Evolutionary conservation across 30 jellyfish, hydroid and myxozoan genomes (phyloP).

Genomic region (Nemopilema nomurai): DNA sequence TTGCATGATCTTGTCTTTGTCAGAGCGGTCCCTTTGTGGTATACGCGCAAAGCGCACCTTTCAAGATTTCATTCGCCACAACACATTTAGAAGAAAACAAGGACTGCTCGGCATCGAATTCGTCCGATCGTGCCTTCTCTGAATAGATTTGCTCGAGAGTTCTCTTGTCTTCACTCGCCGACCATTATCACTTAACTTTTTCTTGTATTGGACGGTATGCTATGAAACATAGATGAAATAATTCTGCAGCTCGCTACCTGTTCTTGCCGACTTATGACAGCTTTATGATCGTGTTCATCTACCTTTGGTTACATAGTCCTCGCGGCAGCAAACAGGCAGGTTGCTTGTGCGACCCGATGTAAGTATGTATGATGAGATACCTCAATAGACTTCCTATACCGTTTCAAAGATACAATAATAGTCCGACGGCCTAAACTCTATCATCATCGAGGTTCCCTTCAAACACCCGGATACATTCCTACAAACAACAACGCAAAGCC

Average conservation of each 20-base stretch:
- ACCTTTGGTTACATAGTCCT: constrained; percentile 21
- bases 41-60: constrained; percentile 68
- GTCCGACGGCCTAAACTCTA: constrained; percentile 30
- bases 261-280: constrained; percentile 59
- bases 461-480: constrained; percentile 36
- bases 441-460: constrained; percentile 31
- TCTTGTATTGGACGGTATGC: constrained; percentile 52
- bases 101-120: constrained; percentile 52
- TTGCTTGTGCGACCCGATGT: not conserved
- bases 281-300: constrained; percentile 46
- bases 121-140: constrained; percentile 45
- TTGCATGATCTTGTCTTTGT: constrained; percentile 70
- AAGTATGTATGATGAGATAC: not conserved
- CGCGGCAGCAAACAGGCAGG: constrained; percentile 21
- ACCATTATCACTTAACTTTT: constrained; percentile 51
- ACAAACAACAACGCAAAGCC: constrained; percentile 52
- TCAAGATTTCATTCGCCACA: constrained; percentile 68
- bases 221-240: constrained; percentile 49
- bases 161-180: constrained; percentile 60
- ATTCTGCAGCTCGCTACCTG: constrained; percentile 42
- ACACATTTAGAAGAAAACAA: constrained; percentile 55
- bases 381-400: not conserved
- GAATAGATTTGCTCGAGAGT: constrained; percentile 41
- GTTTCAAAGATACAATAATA: not conserved
- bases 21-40: constrained; percentile 74